These are phyloP conservation scores for Coremacera marginata DNA, from an alignment of 2,888 invertebrate genomes.

Conservation along the genomic window DNA sequence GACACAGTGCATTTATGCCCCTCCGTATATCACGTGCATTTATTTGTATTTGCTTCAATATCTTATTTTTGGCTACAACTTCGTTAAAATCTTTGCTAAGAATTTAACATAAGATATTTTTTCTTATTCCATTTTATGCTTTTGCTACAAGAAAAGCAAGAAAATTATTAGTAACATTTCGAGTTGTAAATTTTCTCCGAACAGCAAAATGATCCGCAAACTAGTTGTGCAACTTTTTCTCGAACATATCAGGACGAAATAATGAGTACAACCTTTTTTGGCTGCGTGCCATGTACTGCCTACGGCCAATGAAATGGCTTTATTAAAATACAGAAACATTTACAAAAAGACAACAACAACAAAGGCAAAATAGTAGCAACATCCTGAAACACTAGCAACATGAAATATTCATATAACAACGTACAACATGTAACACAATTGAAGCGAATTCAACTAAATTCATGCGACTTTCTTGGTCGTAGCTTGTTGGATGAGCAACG, in stretches of 20 bases:
- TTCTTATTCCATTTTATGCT: no score
- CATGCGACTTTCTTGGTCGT: no score
- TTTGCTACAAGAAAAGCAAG: no score
- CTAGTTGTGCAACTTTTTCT: not conserved
- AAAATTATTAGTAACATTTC: no score
- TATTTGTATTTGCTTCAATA: no score
- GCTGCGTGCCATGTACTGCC: slow-evolving; percentile 56
- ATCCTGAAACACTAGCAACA: slow-evolving; percentile 1
- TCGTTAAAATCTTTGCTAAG: no score
- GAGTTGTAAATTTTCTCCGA: no score
- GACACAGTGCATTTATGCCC: no score
- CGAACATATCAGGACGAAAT: not conserved
- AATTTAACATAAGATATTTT: no score
- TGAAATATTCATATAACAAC: slow-evolving; percentile 15
- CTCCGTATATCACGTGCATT: no score
- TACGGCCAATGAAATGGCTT: slow-evolving; percentile 56
- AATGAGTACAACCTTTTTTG: slow-evolving; percentile 41
- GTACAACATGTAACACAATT: not conserved
- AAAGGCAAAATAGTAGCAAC: not conserved
- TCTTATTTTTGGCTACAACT: no score
- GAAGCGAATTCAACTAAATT: no score
- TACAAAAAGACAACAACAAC: not conserved
- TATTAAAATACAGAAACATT: slow-evolving; percentile 47
- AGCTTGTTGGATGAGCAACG: not conserved
- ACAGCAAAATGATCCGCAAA: not conserved